Percentiles rank a stretch among this genome's conserved stretches.
Conservation (phyloP, 2,888 invertebrate genomes). For the Nephrotoma guestfalica region DNA sequence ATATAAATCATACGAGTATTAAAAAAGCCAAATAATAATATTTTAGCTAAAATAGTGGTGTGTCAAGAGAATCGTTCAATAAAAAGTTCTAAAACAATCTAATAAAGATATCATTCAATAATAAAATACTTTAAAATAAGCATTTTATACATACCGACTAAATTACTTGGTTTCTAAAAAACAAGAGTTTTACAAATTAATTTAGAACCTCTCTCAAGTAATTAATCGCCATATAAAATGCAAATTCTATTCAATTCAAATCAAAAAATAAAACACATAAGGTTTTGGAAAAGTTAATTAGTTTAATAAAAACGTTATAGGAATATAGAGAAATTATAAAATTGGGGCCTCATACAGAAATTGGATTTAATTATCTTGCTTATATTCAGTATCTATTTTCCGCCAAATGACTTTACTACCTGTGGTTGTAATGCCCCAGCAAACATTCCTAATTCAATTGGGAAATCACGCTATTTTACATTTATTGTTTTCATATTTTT, state of each 20-base stretch:
- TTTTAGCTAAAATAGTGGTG: neutral
- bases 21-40: neutral
- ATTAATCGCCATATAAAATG: neutral
- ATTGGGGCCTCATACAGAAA: neutral
- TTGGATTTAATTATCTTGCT: neutral
- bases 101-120: neutral
- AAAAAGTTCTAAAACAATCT: neutral
- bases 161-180: neutral
- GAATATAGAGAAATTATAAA: neutral
- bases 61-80: neutral
- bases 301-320: neutral
- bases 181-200: neutral
- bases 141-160: neutral
- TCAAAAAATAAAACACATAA: neutral
- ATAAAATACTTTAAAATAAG: neutral
- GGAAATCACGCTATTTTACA: constrained; percentile 44
- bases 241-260: neutral
- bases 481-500: neutral
- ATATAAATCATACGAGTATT: neutral
- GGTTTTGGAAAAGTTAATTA: neutral
- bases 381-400: neutral
- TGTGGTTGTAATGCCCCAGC: constrained; percentile 54
- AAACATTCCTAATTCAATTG: constrained; percentile 60
- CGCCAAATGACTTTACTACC: constrained; percentile 20
- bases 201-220: neutral